Evolutionary conservation across 2,888 invertebrate genomes (phyloP).

Genomic region (Ethmia dodecea): DNA sequence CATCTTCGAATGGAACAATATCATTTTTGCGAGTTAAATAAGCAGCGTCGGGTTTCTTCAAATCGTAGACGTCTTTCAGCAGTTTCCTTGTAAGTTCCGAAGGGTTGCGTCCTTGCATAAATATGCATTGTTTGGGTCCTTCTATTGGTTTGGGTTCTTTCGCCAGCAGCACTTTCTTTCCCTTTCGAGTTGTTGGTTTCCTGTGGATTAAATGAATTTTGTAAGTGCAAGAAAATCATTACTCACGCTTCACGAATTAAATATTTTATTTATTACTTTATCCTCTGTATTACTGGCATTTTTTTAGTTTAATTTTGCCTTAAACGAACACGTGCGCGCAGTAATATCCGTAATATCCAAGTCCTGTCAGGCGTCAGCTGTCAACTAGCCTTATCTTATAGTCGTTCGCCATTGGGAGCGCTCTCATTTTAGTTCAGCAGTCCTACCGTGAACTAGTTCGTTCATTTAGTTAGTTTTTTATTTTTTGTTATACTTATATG

Average conservation of each 20-base stretch:
- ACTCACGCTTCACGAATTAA: not conserved
- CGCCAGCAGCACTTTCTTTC: constrained; percentile 88
- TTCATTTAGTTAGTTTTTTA: no score
- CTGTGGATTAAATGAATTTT: constrained; percentile 65
- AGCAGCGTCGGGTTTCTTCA: constrained; percentile 91
- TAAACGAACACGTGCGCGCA: no score
- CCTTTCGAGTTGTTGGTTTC: constrained; percentile 92
- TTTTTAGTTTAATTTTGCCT: constrained; percentile 9
- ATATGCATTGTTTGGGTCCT: constrained; percentile 89
- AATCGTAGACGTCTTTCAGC: constrained; percentile 90
- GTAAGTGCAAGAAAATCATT: not conserved
- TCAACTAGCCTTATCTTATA: no score
- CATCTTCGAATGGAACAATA: constrained; percentile 95
- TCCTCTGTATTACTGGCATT: constrained; percentile 63
- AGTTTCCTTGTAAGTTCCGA: constrained; percentile 82
- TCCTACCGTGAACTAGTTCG: no score
- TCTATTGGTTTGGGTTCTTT: constrained; percentile 93
- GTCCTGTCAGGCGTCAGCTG: no score
- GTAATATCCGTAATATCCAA: no score
- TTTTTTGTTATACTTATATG: no score
- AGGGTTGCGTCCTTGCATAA: constrained; percentile 90
- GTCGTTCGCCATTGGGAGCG: no score
- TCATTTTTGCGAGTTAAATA: constrained; percentile 90
- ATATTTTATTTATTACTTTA: constrained; percentile 38
- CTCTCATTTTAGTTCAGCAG: no score